Base-by-base conservation (phyloP, 1,140 invertebrate genomes). In the Palaemon carinicauda region DNA sequence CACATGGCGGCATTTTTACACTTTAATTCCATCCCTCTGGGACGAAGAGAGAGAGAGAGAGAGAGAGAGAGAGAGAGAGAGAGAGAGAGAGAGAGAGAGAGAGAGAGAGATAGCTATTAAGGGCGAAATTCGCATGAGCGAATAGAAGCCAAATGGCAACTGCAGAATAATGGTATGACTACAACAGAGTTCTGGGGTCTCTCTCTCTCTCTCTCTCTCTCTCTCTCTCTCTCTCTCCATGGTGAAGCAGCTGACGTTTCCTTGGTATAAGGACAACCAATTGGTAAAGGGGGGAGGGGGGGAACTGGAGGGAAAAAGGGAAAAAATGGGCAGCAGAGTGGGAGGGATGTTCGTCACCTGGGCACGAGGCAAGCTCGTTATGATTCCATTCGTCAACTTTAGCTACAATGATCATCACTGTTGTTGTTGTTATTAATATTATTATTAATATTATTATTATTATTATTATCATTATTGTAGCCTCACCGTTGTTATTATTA, bases 1-100 rank as follows among this genome's bases (percentile, higher is more conserved):
- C 81, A 83, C 81, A 83, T 75, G 81, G 81, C 81, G 73, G 75
- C 81, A 69, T 83, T 83, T 83, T 83, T 75, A 75, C 52, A 56
- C 81, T 83, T 83, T 83, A 83, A 83, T 83, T 53, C 53, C 71
- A 14, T 21, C 52, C 71, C 29, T 27, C 52, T 14, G 27, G 53
- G 52, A 31, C 56, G 24, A n/a, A n/a, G n/a, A n/a, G n/a, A n/a
- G n/a, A n/a, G n/a, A n/a, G n/a, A n/a, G n/a, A n/a, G n/a, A n/a
- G n/a, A n/a, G n/a, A n/a, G n/a, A n/a, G n/a, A n/a, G n/a, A n/a
- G n/a, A n/a, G n/a, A n/a, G n/a, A n/a, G n/a, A n/a, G n/a, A n/a
- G n/a, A n/a, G n/a, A n/a, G n/a, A n/a, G n/a, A n/a, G n/a, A n/a
- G n/a, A n/a, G n/a, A n/a, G n/a, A n/a, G n/a, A n/a, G n/a, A n/a